Percentiles rank a stretch among this genome's conserved stretches.
Evolutionary conservation across 1,140 invertebrate species (phyloP).

Genomic region (Neodiprion pinetum): DNA sequence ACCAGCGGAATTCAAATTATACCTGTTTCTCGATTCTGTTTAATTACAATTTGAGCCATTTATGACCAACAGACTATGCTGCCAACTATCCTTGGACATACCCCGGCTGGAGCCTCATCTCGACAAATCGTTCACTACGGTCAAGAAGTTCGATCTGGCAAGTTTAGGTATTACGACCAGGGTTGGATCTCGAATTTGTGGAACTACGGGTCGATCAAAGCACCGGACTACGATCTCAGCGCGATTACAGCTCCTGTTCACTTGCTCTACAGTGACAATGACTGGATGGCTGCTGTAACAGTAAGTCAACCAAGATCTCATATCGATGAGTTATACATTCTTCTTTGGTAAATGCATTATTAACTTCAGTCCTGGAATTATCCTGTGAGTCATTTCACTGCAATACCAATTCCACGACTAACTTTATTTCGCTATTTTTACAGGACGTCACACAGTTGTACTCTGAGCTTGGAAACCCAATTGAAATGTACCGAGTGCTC

Average conservation of each 20-base stretch:
- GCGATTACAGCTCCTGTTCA: slow-evolving; percentile 66
- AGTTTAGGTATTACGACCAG: slow-evolving; percentile 60
- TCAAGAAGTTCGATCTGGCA: slow-evolving; percentile 70
- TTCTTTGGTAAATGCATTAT: not conserved
- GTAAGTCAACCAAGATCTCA: slow-evolving; percentile 16
- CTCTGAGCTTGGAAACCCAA: slow-evolving; percentile 59
- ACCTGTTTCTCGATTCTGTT: slow-evolving; percentile 13
- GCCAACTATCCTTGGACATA: slow-evolving; percentile 78
- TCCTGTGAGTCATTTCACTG: too few relatives aligned
- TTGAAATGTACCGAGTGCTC: slow-evolving; percentile 63
- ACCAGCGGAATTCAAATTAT: slow-evolving; percentile 5
- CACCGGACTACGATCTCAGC: slow-evolving; percentile 66
- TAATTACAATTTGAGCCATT: slow-evolving; percentile 26
- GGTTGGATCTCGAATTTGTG: slow-evolving; percentile 60
- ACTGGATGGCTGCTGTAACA: slow-evolving; percentile 63
- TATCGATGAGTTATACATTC: not conserved
- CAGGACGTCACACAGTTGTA: slow-evolving; percentile 51
- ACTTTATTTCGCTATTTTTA: slow-evolving; percentile 12
- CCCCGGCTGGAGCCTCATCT: slow-evolving; percentile 83
- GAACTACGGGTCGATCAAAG: slow-evolving; percentile 60
- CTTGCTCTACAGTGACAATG: slow-evolving; percentile 67
- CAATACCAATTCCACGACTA: too few relatives aligned
- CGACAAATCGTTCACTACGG: slow-evolving; percentile 81
- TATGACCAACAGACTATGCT: slow-evolving; percentile 67
- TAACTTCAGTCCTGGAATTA: too few relatives aligned